A percentile compares a stretch with the other conserved stretches of the same genome.
Evolutionary conservation across 2,113 vertebrate genomes (phyloP).

Genomic region (Gnathonemus echidnorhynchus): DNA sequence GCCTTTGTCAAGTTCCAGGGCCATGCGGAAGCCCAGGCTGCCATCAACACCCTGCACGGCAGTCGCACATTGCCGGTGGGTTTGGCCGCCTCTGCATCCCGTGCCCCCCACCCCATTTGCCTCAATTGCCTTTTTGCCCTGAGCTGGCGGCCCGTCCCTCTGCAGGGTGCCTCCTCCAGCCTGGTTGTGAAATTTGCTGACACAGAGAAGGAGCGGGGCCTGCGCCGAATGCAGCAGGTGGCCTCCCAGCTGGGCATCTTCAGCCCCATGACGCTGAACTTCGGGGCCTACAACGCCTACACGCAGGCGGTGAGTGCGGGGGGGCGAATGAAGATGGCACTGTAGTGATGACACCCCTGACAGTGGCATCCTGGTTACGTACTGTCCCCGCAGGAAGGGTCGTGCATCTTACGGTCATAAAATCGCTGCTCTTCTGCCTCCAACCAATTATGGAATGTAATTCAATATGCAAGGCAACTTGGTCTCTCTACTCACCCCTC

Average conservation of each 20-base stretch:
- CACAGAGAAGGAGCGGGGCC: slow-evolving; percentile 83
- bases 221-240: slow-evolving; percentile 85
- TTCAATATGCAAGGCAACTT: background rate
- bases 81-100: background rate
- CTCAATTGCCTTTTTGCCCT: background rate
- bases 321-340: background rate
- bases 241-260: slow-evolving; percentile 83
- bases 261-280: slow-evolving; percentile 82
- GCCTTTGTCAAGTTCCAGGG: slow-evolving; percentile 88
- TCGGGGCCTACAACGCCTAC: slow-evolving; percentile 83
- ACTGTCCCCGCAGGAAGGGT: background rate
- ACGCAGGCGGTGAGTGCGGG: slow-evolving; percentile 73
- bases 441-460: slow-evolving; percentile 1
- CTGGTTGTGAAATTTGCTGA: slow-evolving; percentile 89
- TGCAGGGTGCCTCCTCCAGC: slow-evolving; percentile 81
- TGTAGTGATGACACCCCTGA: background rate
- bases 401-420: background rate
- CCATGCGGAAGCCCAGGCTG: slow-evolving; percentile 81
- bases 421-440: background rate
- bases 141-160: background rate
- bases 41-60: slow-evolving; percentile 82
- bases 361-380: background rate
- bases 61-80: slow-evolving; percentile 82
- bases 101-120: background rate
- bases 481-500: background rate